Evolutionary conservation across 2,797 vertebrate genomes (phyloP), one percentile per base, ranked within the genome.

Genomic region (Lophura swinhoii): DNA sequence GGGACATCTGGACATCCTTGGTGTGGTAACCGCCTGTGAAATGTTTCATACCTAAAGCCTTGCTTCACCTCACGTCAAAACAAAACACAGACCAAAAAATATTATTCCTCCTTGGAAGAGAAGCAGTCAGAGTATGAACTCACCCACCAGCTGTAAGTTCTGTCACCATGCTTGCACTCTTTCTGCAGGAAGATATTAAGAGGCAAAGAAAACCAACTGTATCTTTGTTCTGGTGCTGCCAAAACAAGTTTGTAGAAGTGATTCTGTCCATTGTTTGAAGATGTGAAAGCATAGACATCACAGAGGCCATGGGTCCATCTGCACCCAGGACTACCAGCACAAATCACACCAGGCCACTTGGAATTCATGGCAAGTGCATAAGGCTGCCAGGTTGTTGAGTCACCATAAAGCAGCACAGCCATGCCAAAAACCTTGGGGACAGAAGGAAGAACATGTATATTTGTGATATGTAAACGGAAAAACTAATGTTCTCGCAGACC

Each of bases 381-480:
- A 80, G 14, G 12, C 64, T 77, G 60, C 13, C 8, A n/a, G 18
- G 23, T 23, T 94, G 67, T 60, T 11, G n/a, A 79, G 29, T 43
- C 64, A 87, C 35, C 56, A 71, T 28, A 83, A 14, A 73, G 12
- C 31, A 91, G 29, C 35, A 35, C 60, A 46, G 31, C 18, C 21
- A 9, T 46, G 73, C 76, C 88, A 89, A 64, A 93, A 88, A 39
- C 66, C 15, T 33, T 46, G 8, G 31, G 24, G 24, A 49, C 26
- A 51, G 16, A 77, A 12, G 75, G 24, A 62, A 35, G 3, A 88
- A 23, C 29, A 49, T 2, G 3, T 64, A 43, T 43, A 59, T 37
- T 68, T 82, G 66, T 15, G 44, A 76, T 66, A 64, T 44, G n/a
- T 28, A 74, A 56, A 60, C 48, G 79, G 84, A 71, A 89, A 94